Base-by-base conservation (phyloP, 2,113 vertebrate genomes). In the Hemichromis elongatus region DNA sequence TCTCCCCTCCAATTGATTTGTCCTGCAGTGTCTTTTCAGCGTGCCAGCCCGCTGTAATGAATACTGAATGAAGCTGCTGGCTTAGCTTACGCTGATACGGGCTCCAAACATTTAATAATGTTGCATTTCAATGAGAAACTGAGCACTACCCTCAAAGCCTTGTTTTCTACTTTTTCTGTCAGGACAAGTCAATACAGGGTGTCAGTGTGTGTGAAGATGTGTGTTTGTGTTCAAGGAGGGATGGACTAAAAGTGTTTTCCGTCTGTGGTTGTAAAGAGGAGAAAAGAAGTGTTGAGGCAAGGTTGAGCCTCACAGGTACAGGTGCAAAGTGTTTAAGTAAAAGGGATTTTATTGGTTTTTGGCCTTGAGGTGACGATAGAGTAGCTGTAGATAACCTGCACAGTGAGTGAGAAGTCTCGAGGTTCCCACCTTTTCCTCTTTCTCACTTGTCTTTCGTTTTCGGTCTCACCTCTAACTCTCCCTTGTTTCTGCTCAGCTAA, bases 161-260 rank as follows among this genome's bases (percentile, higher is more conserved):
- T 82, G 78, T 68, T 92, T 61, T 81, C 57, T 81, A 18, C 66
- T 83, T 85, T 91, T 81, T 81, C 68, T 84, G 63, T 89, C 83
- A 70, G 50, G 50, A 75, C 78, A 55, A 83, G 77, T 82, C 66
- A 82, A 84, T 80, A 63, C 59, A 73, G 26, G 10, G 3, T 61
- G 7, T 87, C 42, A 7, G 45, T 42, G 70, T 85, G 70, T 83
- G 40, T 63, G 66, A 3, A 50, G 33, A 28, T 50, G 24, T 53
- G 19, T 57, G 50, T 37, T 26, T 70, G 54, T 42, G 47, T 18
- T 28, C 19, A 50, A 40, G 59, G 45, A 21, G 28, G 33, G 7
- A 57, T 79, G 12, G 54, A 50, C n/a, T 45, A 35, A 86, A 16
- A 24, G 55, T 37, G 30, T 75, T 11, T 66, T 26, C 9, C 68